Evolutionary conservation across 2,888 invertebrate genomes (phyloP).

Genomic region (Dolichomitus sp.): DNA sequence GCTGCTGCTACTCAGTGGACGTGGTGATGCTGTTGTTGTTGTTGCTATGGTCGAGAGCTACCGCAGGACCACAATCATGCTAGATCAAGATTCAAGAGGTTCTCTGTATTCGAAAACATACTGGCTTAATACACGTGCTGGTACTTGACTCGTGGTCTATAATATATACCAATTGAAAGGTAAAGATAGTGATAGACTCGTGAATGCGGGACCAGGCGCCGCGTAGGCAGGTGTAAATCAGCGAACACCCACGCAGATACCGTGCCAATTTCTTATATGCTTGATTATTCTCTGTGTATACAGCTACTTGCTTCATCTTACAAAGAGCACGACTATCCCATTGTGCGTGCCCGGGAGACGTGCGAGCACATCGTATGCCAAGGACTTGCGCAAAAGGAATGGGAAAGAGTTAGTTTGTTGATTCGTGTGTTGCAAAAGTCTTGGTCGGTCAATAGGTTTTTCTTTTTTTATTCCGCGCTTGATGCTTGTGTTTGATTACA

Average conservation of each 20-base stretch:
- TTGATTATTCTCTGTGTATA: constrained; percentile 4
- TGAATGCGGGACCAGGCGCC: constrained; percentile 22
- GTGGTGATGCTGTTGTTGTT: not conserved
- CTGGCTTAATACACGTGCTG: constrained; percentile 4
- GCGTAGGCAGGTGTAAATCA: constrained; percentile 71
- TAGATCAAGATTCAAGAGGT: constrained; percentile 53
- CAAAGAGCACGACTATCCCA: constrained; percentile 70
- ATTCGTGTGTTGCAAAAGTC: not conserved
- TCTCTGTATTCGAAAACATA: constrained; percentile 30
- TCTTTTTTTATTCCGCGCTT: not conserved
- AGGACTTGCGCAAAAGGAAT: constrained; percentile 45
- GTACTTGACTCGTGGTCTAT: constrained; percentile 42
- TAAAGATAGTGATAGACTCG: constrained; percentile 11
- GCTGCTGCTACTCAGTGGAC: not conserved
- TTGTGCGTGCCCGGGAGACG: constrained; percentile 61
- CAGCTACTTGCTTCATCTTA: constrained; percentile 46
- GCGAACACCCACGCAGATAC: constrained; percentile 64
- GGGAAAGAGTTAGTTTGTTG: not conserved
- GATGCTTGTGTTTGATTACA: not conserved
- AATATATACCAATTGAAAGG: constrained; percentile 25
- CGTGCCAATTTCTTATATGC: constrained; percentile 49
- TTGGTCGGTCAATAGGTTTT: too few relatives aligned
- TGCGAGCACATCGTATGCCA: constrained; percentile 26
- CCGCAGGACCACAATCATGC: constrained; percentile 55
- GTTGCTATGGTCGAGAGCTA: constrained; percentile 19